Base-by-base conservation (phyloP, 1,140 invertebrate species). In the Bombus superbus region DNA sequence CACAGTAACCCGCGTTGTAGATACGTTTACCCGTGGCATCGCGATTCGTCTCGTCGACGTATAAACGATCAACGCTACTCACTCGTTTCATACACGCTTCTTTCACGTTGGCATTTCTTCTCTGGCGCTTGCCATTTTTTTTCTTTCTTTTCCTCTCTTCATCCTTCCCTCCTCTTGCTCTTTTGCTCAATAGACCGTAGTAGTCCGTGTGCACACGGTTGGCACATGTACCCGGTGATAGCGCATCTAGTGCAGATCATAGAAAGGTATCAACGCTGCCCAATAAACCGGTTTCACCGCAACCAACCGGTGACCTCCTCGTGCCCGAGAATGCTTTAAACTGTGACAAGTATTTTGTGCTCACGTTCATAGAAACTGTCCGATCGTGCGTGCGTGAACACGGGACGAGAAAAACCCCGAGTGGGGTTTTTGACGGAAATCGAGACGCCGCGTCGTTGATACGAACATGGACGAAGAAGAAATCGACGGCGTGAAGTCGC, bases 381-480 rank as follows among this genome's bases (percentile, higher is more conserved):
- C 18, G 73, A 57, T 69, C 47, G 88, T 81, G 76, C 85, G 86
- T 73, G 59, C 35, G 66, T 53, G 47, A 59, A 74, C 44, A 18
- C 75, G 53, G 40, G 25, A 44, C 42, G 28, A n/a, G 59, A 69
- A 66, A 76, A 57, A 64, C 59, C 47, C 47, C 76, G n/a, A 22
- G 18, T 15, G 88, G 69, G 42, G 38, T 73, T 80, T 69, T 22
- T 25, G 35, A 35, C 28, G 32, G 68, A 72, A 74, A 82, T 89
- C 71, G 40, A 76, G 42, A 42, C 64, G 69, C 35, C 28, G 76
- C 35, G 44, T 40, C 38, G 3, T 25, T 4, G n/a, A 38, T 42
- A 74, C 47, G 72, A 71, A 96, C 3, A 77, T 96, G 96, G 96
- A 97, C 94, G 97, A 97, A 93, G 96, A 97, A 92, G 97, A 97